Percentiles rank a stretch among this genome's conserved stretches.
Evolutionary conservation across 2,888 invertebrate genomes (phyloP).

Genomic region (Lycia hirtaria): DNA sequence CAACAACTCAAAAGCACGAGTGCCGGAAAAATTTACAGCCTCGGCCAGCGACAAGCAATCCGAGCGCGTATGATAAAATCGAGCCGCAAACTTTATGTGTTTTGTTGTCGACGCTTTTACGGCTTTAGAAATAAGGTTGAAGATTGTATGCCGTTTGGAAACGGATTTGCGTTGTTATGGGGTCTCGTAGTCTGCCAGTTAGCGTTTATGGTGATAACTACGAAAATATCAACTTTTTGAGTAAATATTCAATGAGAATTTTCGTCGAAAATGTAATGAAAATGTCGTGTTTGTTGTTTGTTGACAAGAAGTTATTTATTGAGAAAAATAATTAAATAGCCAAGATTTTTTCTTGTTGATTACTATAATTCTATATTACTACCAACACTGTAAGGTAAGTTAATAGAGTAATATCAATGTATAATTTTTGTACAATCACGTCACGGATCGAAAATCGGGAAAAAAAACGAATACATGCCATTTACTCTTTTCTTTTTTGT

Average conservation of each 20-base stretch:
- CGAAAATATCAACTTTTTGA: conserved; percentile 50
- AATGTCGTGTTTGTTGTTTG: background rate
- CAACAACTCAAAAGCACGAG: conserved; percentile 53
- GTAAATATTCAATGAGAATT: conserved; percentile 47
- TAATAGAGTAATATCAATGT: too few relatives aligned
- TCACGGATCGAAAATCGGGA: too few relatives aligned
- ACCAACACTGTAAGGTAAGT: too few relatives aligned
- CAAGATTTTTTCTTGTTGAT: too few relatives aligned
- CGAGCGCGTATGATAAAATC: conserved; percentile 63
- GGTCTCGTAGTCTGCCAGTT: conserved; percentile 50
- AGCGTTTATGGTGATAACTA: conserved; percentile 67
- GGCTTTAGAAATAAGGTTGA: conserved; percentile 41
- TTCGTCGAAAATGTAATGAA: background rate
- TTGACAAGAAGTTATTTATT: too few relatives aligned
- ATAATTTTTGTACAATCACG: too few relatives aligned
- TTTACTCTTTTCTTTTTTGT: too few relatives aligned
- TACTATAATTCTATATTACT: too few relatives aligned
- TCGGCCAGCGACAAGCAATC: conserved; percentile 60
- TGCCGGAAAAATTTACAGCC: conserved; percentile 63
- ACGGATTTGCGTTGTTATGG: conserved; percentile 38
- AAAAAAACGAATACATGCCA: too few relatives aligned
- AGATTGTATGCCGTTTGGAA: conserved; percentile 43
- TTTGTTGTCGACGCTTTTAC: conserved; percentile 41
- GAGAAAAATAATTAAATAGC: too few relatives aligned
- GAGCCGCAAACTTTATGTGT: conserved; percentile 42